phyloP scores from a whole-genome alignment of 2,888 invertebrate genomes.

The Mantis religiosa region DNA sequence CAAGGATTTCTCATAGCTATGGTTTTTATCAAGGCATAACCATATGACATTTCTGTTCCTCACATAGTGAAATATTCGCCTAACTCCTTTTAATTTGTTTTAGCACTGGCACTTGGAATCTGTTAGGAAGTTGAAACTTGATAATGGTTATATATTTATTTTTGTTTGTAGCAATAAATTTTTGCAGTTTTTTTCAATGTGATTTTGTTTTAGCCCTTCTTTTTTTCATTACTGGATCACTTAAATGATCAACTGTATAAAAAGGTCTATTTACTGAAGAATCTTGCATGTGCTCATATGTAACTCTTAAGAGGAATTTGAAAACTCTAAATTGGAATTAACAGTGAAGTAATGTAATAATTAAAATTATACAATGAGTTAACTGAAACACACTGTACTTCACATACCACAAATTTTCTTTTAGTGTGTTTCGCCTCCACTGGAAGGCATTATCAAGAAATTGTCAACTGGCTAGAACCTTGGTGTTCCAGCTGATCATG shows the following conservation, averaged over 20 bases:
- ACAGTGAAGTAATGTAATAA: too few relatives aligned
- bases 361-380: too few relatives aligned
- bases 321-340: too few relatives aligned
- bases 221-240: not conserved
- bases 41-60: not conserved
- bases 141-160: not conserved
- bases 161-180: not conserved
- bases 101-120: not conserved
- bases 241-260: not conserved
- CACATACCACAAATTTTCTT: too few relatives aligned
- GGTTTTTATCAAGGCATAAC: not conserved
- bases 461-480: too few relatives aligned
- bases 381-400: too few relatives aligned
- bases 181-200: not conserved
- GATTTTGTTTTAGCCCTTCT: not conserved
- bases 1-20: not conserved
- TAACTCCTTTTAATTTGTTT: not conserved
- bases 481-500: too few relatives aligned
- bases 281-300: not conserved
- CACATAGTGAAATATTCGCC: not conserved
- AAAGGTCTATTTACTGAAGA: not conserved
- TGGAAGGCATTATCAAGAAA: too few relatives aligned
- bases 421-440: too few relatives aligned
- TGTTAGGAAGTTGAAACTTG: not conserved
- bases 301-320: not conserved